Evolutionary conservation across 2,113 vertebrate genomes (phyloP), one percentile per base, ranked within the genome.

Genomic region (Lepisosteus oculatus): DNA sequence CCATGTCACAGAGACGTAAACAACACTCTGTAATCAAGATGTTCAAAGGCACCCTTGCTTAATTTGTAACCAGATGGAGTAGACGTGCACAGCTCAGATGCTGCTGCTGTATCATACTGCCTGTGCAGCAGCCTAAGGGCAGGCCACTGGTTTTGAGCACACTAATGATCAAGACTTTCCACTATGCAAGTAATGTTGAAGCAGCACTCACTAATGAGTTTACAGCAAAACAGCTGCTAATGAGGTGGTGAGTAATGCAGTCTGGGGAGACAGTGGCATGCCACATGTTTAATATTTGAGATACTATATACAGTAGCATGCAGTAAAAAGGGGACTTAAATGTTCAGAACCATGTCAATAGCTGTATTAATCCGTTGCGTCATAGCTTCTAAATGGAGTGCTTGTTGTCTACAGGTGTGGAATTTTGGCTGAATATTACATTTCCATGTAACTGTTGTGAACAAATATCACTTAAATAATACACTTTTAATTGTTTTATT

Each of bases 391-490:
- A 43, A 15, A 63, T 63, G 47, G 51, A 54, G 59, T 44, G 41
- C 57, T 71, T 43, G 61, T 65, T 71, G 51, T 71, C 70, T 61
- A 71, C 17, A 64, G 70, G 70, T 71, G 61, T 51, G 6, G 11
- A 51, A 65, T 71, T 12, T 42, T 71, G 51, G 69, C 44, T 63
- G 70, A 12, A 17, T 15, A 51, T 71, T 71, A 51, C 4, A 17
- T 17, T 17, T 17, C 15, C 15, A 17, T 17, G 15, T 17, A 17
- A 17, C 15, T 17, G 15, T 17, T 17, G 15, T 17, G 15, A 51
- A 44, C 66, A 17, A 67, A 9, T 11, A 29, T 51, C 13, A n/a
- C 4, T 11, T 17, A n/a, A 29, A 8, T 17, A 67, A 67, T 12
- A 55, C 45, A 55, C 45, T 54, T 3, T 3, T 54, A 41, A 55